Evolutionary conservation across 2,888 invertebrate genomes (phyloP).

Genomic region (Erebia epiphron): DNA sequence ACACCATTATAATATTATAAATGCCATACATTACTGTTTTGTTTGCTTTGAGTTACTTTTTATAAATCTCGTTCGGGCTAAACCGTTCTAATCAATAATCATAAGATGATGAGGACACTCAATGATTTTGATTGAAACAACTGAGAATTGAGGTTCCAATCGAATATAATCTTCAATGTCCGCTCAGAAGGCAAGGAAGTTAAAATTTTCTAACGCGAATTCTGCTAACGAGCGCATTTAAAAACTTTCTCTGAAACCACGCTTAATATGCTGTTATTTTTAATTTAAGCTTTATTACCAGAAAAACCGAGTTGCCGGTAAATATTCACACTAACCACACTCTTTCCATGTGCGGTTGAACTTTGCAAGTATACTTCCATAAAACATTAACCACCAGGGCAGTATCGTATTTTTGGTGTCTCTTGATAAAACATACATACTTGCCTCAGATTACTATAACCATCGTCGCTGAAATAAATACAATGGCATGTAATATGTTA

Average conservation of each 20-base stretch:
- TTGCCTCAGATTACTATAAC: no score
- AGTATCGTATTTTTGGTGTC: not conserved
- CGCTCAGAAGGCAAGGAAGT: not conserved
- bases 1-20: constrained; percentile 32
- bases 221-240: constrained; percentile 39
- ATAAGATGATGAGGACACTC: no score
- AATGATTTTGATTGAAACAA: no score
- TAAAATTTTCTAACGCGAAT: not conserved
- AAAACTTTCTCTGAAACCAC: constrained; percentile 53
- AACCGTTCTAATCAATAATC: no score
- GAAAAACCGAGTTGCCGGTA: constrained; percentile 52
- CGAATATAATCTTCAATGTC: no score
- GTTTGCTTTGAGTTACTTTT: no score
- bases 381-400: not conserved
- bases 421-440: no score
- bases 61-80: no score
- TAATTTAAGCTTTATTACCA: constrained; percentile 62
- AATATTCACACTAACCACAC: constrained; percentile 54
- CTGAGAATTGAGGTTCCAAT: no score
- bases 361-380: constrained; percentile 39
- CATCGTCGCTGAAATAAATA: no score
- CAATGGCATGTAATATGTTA: no score
- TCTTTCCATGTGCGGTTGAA: constrained; percentile 48
- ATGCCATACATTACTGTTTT: no score
- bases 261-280: constrained; percentile 46